phyloP scores from a whole-genome alignment of 1,140 invertebrate genomes.

The Conus betulinus region DNA sequence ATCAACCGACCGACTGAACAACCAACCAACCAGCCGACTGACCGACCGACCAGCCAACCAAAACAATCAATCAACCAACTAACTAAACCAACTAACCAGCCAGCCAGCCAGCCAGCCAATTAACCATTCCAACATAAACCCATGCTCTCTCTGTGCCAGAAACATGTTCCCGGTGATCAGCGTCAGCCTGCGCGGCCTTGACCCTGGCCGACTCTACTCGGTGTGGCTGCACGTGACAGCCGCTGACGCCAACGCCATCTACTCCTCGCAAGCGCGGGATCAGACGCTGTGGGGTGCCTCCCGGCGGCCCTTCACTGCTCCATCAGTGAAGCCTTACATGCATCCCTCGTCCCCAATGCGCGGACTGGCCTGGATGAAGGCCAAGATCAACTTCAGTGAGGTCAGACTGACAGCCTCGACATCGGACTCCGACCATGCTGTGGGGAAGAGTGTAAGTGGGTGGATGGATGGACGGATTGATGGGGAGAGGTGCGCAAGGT shows the following conservation, averaged over 20 bases:
- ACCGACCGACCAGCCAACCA: too few species aligned
- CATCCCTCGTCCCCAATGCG: conserved; percentile 30
- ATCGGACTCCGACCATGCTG: neutral
- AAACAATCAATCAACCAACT: too few species aligned
- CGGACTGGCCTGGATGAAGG: conserved; percentile 34
- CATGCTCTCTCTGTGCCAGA: conserved; percentile 24
- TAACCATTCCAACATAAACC: too few species aligned
- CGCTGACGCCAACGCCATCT: conserved; percentile 23
- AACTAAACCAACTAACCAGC: too few species aligned
- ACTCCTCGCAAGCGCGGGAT: neutral
- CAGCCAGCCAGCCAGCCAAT: too few species aligned
- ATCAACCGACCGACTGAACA: too few species aligned
- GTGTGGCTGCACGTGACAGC: conserved; percentile 45
- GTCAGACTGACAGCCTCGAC: neutral
- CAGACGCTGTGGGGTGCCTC: neutral
- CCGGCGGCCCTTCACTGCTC: neutral
- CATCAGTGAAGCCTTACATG: conserved; percentile 31
- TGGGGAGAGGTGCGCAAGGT: neutral
- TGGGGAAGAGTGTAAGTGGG: neutral
- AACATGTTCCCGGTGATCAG: conserved; percentile 51
- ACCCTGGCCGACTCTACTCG: conserved; percentile 37
- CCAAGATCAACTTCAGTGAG: conserved; percentile 17
- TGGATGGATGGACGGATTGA: neutral
- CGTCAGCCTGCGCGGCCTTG: conserved; percentile 44
- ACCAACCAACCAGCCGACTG: too few species aligned